Conservation (phyloP, 2,113 vertebrate species). For the Erinaceus europaeus region DNA sequence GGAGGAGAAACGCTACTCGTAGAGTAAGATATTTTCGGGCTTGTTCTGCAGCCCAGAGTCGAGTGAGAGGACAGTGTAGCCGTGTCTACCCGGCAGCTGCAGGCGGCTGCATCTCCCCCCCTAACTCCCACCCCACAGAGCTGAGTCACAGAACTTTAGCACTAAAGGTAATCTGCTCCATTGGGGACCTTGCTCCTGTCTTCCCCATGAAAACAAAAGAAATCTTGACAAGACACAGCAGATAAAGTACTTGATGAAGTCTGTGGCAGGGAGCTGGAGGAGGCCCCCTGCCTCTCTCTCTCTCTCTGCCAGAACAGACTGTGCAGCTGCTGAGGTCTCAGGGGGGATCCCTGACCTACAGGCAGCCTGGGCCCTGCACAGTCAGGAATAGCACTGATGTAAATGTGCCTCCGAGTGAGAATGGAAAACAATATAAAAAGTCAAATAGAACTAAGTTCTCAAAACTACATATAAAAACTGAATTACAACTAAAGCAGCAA, state of each 20-base stretch:
- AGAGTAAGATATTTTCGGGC: conserved; percentile 3
- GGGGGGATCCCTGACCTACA: conserved; percentile 25
- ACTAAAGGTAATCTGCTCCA: background rate
- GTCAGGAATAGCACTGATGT: conserved; percentile 71
- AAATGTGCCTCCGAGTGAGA: conserved; percentile 83
- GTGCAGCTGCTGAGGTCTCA: conserved; percentile 43
- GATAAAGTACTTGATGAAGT: conserved; percentile 56
- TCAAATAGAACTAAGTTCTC: conserved; percentile 82
- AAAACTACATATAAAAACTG: conserved; percentile 84
- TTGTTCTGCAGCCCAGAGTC: background rate
- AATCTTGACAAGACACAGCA: conserved; percentile 47
- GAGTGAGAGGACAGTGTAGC: too few relatives aligned
- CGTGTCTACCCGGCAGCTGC: too few relatives aligned
- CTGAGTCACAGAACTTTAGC: background rate
- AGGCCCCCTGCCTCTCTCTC: too few relatives aligned
- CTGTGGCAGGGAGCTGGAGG: too few relatives aligned
- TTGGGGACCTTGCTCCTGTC: background rate
- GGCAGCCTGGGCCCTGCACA: conserved; percentile 49
- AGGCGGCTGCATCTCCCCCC: background rate
- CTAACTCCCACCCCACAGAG: background rate
- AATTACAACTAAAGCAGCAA: conserved; percentile 87
- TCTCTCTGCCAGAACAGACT: too few relatives aligned
- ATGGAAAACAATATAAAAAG: conserved; percentile 81
- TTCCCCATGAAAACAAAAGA: background rate
- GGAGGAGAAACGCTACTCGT: background rate